These are phyloP conservation scores for Drosophila guanche DNA, from an alignment of 1,140 invertebrate genomes.

Conservation along the genomic window DNA sequence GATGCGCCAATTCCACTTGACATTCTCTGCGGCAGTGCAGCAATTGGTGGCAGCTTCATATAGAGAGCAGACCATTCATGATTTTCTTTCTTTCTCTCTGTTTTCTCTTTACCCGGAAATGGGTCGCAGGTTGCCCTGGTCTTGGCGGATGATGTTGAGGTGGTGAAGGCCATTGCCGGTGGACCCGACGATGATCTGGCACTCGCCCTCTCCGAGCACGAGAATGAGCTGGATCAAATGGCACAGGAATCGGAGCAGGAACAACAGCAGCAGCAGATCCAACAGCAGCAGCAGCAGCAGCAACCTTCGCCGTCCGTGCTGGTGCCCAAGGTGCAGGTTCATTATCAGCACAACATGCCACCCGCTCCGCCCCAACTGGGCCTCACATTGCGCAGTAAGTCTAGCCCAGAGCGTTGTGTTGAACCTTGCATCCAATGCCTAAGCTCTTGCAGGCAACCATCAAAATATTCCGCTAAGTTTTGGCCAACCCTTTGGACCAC, in stretches of 20 bases:
- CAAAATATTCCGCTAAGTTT: constrained; percentile 76
- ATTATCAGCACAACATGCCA: constrained; percentile 85
- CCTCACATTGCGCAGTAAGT: constrained; percentile 79
- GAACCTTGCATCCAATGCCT: neutral
- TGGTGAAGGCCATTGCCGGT: constrained; percentile 86
- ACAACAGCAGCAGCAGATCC: constrained; percentile 84
- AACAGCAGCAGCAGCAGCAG: constrained; percentile 85
- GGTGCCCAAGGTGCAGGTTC: constrained; percentile 74
- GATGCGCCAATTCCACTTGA: constrained; percentile 64
- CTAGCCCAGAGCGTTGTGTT: too few species aligned
- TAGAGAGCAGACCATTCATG: constrained; percentile 24
- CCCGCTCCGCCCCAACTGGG: constrained; percentile 78
- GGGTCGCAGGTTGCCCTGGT: constrained; percentile 56
- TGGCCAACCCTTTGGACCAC: constrained; percentile 84
- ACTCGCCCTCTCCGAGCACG: constrained; percentile 84
- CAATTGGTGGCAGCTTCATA: constrained; percentile 36
- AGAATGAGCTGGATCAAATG: constrained; percentile 87
- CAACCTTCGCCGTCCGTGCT: constrained; percentile 79
- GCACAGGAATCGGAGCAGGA: constrained; percentile 88
- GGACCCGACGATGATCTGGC: constrained; percentile 70
- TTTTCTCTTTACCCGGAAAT: constrained; percentile 27
- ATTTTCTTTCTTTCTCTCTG: constrained; percentile 17
- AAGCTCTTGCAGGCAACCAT: constrained; percentile 59
- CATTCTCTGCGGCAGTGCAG: constrained; percentile 19
- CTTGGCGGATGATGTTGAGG: constrained; percentile 86